phyloP scores from a whole-genome alignment of 2,888 invertebrate species.

The Taenaris catops region DNA sequence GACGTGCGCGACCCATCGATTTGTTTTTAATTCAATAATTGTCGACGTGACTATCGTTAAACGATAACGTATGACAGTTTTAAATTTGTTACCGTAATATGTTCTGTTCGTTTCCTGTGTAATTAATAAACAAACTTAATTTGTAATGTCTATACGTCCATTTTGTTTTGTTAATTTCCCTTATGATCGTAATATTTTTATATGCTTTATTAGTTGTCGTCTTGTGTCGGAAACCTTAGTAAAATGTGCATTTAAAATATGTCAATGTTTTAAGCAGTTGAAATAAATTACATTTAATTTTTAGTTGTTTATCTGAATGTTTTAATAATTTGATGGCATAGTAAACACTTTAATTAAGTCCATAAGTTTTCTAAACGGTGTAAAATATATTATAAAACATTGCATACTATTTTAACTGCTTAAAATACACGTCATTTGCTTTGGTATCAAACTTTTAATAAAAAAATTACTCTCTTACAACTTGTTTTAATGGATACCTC shows the following conservation, averaged over 20 bases:
- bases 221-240: slow-evolving; percentile 44
- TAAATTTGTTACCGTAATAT: slow-evolving; percentile 26
- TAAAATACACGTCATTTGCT: slow-evolving; percentile 65
- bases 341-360: no score
- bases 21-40: slow-evolving; percentile 31
- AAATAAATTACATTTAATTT: no score
- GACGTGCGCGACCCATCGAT: slow-evolving; percentile 28
- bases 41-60: slow-evolving; percentile 18
- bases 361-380: no score
- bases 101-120: slow-evolving; percentile 18
- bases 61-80: slow-evolving; percentile 21
- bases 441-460: slow-evolving; percentile 70
- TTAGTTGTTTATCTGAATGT: no score
- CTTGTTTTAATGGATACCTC: no score
- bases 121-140: no score
- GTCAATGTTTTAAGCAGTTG: slow-evolving; percentile 51
- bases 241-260: slow-evolving; percentile 55
- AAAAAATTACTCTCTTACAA: slow-evolving; percentile 54
- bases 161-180: slow-evolving; percentile 28
- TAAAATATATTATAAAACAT: no score
- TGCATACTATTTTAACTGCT: slow-evolving; percentile 40
- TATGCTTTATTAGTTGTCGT: slow-evolving; percentile 45
- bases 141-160: slow-evolving; percentile 18
- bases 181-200: slow-evolving; percentile 32
- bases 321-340: no score